These are phyloP conservation scores for Tor tambroides DNA, from an alignment of 2,113 vertebrate genomes.

Conservation along the genomic window DNA sequence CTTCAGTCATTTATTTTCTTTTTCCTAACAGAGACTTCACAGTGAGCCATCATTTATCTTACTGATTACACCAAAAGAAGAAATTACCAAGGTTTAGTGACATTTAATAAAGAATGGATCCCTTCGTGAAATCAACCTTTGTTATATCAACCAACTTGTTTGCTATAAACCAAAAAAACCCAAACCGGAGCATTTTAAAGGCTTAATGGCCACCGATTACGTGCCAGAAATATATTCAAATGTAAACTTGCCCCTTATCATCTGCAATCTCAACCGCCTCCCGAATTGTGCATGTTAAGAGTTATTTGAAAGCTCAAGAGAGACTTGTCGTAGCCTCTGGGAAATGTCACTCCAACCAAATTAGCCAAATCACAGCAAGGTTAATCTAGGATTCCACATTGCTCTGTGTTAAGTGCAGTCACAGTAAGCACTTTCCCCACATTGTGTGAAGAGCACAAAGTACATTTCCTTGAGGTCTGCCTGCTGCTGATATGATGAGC, in stretches of 20 bases:
- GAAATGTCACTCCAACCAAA: conserved; percentile 72
- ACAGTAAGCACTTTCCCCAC: conserved; percentile 76
- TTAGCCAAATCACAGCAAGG: conserved; percentile 75
- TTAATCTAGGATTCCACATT: conserved; percentile 74
- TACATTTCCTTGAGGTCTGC: conserved; percentile 76
- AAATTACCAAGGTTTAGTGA: conserved; percentile 39
- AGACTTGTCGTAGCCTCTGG: conserved; percentile 60
- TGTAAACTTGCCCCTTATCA: conserved; percentile 18
- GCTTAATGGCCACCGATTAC: conserved; percentile 19
- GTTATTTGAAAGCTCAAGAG: conserved; percentile 61
- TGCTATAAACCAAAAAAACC: neutral
- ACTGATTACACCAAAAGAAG: conserved; percentile 49
- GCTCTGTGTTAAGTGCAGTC: conserved; percentile 69
- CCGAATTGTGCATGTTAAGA: conserved; percentile 41
- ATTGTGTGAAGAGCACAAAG: conserved; percentile 70
- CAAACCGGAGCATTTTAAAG: neutral
- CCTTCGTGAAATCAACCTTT: neutral
- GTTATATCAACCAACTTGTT: neutral
- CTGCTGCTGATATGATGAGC: conserved; percentile 74
- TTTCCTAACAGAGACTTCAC: conserved; percentile 37
- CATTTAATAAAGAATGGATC: conserved; percentile 34
- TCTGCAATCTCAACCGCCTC: conserved; percentile 2
- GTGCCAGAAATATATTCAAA: conserved; percentile 3
- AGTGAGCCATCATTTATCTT: conserved; percentile 41
- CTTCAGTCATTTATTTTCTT: conserved; percentile 47